Conservation (phyloP, 1,140 invertebrate species). For the Drosophila tani region DNA sequence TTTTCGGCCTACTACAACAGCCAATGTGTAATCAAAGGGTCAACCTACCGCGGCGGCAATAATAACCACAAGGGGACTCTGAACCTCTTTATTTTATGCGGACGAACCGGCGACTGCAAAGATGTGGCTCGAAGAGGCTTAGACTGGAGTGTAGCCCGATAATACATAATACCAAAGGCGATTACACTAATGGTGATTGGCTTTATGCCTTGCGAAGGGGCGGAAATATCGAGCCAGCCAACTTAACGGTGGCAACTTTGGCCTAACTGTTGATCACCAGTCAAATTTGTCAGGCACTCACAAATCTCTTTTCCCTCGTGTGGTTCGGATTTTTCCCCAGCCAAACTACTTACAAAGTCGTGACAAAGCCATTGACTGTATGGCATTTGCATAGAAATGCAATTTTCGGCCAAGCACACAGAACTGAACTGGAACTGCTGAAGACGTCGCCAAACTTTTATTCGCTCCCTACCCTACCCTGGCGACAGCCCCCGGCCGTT, state of each 20-base stretch:
- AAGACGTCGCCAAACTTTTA: constrained; percentile 53
- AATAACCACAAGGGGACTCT: constrained; percentile 23
- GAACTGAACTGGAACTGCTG: constrained; percentile 27
- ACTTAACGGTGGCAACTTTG: constrained; percentile 70
- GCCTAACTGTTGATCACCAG: constrained; percentile 78
- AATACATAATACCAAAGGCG: constrained; percentile 77
- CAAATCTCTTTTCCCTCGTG: constrained; percentile 52
- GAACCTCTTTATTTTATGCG: constrained; percentile 75
- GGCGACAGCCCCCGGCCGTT: constrained; percentile 6
- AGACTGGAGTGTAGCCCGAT: constrained; percentile 50
- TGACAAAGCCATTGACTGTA: constrained; percentile 81
- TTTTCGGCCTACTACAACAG: constrained; percentile 30
- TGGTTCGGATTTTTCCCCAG: constrained; percentile 24
- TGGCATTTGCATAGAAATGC: constrained; percentile 82
- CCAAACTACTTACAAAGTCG: constrained; percentile 79
- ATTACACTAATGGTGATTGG: constrained; percentile 82
- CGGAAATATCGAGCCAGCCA: constrained; percentile 14
- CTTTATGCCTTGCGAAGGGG: constrained; percentile 61
- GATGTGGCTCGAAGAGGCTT: constrained; percentile 39
- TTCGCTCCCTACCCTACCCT: neutral
- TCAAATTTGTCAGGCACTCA: constrained; percentile 54
- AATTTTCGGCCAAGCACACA: constrained; percentile 67
- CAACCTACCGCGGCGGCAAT: constrained; percentile 38
- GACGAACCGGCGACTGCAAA: constrained; percentile 17
- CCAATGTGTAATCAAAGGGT: constrained; percentile 16